phyloP scores from a whole-genome alignment of 1,140 invertebrate species.

The Popillia japonica region DNA sequence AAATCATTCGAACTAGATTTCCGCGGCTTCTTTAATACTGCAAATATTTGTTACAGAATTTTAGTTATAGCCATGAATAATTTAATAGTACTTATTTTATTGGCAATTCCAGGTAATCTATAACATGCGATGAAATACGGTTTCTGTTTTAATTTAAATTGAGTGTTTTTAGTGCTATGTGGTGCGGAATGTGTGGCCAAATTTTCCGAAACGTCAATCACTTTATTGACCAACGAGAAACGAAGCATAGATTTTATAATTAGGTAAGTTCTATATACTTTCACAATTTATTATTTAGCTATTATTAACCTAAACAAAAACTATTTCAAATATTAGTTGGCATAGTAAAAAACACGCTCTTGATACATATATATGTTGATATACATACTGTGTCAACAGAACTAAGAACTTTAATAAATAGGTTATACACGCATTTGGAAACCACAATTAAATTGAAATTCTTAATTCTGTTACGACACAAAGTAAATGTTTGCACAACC shows the following conservation, averaged over 20 bases:
- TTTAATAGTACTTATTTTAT: not conserved
- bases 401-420: too few species aligned
- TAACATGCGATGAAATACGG: not conserved
- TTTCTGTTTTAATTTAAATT: not conserved
- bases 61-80: slow-evolving; percentile 8
- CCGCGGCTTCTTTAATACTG: not conserved
- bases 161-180: slow-evolving; percentile 12
- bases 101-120: not conserved
- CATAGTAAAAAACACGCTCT: too few species aligned
- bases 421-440: too few species aligned
- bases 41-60: not conserved
- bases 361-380: too few species aligned
- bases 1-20: not conserved
- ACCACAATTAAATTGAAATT: too few species aligned
- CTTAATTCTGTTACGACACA: too few species aligned
- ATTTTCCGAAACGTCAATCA: slow-evolving; percentile 28
- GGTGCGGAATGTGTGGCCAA: slow-evolving; percentile 21
- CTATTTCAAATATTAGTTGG: too few species aligned
- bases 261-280: slow-evolving; percentile 1
- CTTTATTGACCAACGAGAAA: not conserved
- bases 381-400: too few species aligned
- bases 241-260: slow-evolving; percentile 6
- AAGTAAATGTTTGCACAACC: too few species aligned
- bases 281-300: too few species aligned
- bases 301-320: too few species aligned